phyloP scores from a whole-genome alignment of 2,797 vertebrate species.

The Enteromius treurensis region DNA sequence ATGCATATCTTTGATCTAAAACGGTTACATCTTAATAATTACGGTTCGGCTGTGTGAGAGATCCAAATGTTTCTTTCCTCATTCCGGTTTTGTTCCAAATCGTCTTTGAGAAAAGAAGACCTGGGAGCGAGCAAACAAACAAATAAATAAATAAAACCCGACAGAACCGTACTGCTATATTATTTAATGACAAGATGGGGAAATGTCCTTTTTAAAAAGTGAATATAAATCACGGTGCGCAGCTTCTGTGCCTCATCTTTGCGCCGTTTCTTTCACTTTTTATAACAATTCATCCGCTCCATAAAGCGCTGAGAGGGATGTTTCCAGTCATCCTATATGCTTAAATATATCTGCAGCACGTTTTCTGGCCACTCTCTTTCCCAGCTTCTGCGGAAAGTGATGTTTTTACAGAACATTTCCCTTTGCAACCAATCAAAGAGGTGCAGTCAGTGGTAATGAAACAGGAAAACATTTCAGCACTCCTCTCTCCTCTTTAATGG shows the following conservation, averaged over 20 bases:
- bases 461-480: constrained; percentile 75
- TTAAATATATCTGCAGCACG: constrained; percentile 5
- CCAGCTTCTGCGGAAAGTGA: constrained; percentile 10
- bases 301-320: constrained; percentile 30
- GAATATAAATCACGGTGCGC: constrained; percentile 18
- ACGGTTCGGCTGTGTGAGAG: constrained; percentile 35
- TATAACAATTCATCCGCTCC: constrained; percentile 26
- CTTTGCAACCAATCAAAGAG: constrained; percentile 62
- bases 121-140: constrained; percentile 13
- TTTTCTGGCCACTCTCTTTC: constrained; percentile 16
- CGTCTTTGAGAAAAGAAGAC: constrained; percentile 10
- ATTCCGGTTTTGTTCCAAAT: constrained; percentile 8
- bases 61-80: constrained; percentile 15
- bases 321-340: constrained; percentile 38
- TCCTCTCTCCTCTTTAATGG: constrained; percentile 74
- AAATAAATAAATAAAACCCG: constrained; percentile 35
- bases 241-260: constrained; percentile 21
- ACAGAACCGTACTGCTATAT: constrained; percentile 26
- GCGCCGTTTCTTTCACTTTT: constrained; percentile 17
- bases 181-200: constrained; percentile 35
- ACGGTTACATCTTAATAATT: constrained; percentile 54
- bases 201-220: constrained; percentile 30
- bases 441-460: constrained; percentile 58
- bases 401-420: constrained; percentile 55
- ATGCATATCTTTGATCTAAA: constrained; percentile 48